Evolutionary conservation across 2,113 vertebrate genomes (phyloP).

Genomic region (Pelusios castaneus): DNA sequence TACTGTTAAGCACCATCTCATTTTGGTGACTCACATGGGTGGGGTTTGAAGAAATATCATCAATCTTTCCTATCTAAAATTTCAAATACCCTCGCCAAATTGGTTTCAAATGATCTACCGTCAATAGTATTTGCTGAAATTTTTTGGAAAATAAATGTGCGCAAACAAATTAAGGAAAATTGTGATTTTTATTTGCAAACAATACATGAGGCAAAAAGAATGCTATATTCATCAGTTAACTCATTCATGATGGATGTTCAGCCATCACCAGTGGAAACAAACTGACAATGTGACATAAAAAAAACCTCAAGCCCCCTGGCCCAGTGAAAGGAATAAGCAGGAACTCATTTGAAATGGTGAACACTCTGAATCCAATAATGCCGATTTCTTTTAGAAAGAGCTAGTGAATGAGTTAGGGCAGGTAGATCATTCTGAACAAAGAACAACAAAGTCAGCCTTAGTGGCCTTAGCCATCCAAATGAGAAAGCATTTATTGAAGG

Average conservation of each 20-base stretch:
- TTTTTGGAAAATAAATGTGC: slow-evolving; percentile 52
- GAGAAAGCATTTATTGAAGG: background rate
- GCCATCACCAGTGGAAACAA: slow-evolving; percentile 59
- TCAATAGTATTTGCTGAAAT: slow-evolving; percentile 46
- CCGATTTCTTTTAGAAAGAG: slow-evolving; percentile 9
- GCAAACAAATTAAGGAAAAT: slow-evolving; percentile 58
- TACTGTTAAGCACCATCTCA: background rate
- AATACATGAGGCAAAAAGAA: slow-evolving; percentile 58
- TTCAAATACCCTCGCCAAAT: background rate
- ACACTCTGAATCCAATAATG: background rate
- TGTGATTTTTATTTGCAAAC: slow-evolving; percentile 61
- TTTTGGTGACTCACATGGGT: background rate
- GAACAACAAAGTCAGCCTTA: background rate
- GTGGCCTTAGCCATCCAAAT: background rate
- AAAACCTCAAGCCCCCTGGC: background rate
- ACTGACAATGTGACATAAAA: slow-evolving; percentile 40
- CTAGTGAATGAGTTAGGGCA: background rate
- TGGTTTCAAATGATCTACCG: background rate
- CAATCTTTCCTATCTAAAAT: background rate
- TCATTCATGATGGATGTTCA: slow-evolving; percentile 52
- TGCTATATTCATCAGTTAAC: slow-evolving; percentile 59
- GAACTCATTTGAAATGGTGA: slow-evolving; percentile 35
- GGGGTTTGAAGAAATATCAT: background rate
- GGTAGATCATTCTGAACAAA: slow-evolving; percentile 9
- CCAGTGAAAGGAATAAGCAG: slow-evolving; percentile 20